Evolutionary conservation across 2,797 vertebrate genomes (phyloP).

Genomic region (Myotis findleyi): DNA sequence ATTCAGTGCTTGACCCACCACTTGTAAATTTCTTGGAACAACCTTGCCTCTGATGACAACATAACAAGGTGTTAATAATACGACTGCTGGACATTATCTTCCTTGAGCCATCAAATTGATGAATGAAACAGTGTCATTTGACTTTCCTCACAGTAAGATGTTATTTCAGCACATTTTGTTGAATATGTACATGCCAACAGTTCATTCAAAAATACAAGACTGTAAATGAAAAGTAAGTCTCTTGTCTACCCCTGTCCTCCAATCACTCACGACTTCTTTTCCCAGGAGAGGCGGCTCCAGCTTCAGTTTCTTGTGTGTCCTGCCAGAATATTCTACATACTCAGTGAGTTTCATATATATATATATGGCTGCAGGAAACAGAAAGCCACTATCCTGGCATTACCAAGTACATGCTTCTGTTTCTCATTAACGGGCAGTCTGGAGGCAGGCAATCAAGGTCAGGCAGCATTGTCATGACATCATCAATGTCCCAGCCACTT

Average conservation of each 20-base stretch:
- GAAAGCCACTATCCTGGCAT: background rate
- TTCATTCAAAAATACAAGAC: slow-evolving; percentile 16
- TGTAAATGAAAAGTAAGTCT: slow-evolving; percentile 32
- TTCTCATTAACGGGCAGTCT: background rate
- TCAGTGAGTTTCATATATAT: background rate
- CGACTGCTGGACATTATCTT: background rate
- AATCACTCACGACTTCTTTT: background rate
- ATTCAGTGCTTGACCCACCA: background rate
- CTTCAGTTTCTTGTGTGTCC: background rate
- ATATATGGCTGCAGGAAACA: background rate
- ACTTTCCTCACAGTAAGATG: background rate
- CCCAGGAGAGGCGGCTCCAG: background rate
- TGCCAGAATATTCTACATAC: background rate
- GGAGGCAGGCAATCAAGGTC: background rate
- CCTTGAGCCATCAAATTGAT: background rate
- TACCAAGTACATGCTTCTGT: background rate
- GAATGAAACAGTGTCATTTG: background rate
- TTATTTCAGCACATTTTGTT: background rate
- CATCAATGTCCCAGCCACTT: background rate
- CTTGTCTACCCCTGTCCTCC: background rate
- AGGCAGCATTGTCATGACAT: background rate
- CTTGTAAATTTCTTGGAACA: background rate
- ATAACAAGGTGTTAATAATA: background rate
- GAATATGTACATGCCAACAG: slow-evolving; percentile 12
- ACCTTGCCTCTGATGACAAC: background rate